Evolutionary conservation across 1,140 invertebrate species (phyloP).

Genomic region (Diorhabda elongata): DNA sequence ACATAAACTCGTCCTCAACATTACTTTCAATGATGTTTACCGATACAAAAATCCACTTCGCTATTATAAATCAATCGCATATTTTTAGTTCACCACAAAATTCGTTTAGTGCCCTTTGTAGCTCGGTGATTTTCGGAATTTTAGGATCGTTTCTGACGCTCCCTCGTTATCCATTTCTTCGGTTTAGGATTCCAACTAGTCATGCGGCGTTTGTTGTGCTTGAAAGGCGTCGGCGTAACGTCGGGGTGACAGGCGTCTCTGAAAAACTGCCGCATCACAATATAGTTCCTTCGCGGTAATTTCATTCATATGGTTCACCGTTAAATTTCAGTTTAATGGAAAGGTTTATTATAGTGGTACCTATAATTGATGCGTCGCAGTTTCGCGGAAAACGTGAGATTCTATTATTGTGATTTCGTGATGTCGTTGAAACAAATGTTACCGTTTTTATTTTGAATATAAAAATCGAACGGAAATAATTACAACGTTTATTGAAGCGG

Average conservation of each 20-base stretch:
- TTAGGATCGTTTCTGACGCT: background rate
- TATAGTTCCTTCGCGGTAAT: background rate
- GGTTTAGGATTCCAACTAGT: slow-evolving; percentile 34
- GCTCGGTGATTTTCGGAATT: background rate
- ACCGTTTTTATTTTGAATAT: too few species aligned
- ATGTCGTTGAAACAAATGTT: too few species aligned
- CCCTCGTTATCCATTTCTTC: background rate
- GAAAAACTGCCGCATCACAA: slow-evolving; percentile 7
- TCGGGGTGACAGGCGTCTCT: slow-evolving; percentile 24
- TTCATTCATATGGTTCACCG: background rate
- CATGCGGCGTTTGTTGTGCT: slow-evolving; percentile 35
- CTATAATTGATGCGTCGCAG: too few species aligned
- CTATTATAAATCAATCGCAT: background rate
- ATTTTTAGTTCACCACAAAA: slow-evolving; percentile 2
- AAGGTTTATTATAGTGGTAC: too few species aligned
- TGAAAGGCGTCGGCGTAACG: slow-evolving; percentile 24
- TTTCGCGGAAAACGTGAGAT: too few species aligned
- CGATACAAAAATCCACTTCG: background rate
- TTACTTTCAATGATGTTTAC: too few species aligned
- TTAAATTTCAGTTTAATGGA: background rate
- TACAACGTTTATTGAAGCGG: too few species aligned
- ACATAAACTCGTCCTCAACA: too few species aligned
- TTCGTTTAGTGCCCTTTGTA: background rate
- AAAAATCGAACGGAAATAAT: too few species aligned
- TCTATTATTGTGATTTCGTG: too few species aligned